Conservation (phyloP, 1,140 invertebrate genomes). For the Phymorhynchus buccinoides region DNA sequence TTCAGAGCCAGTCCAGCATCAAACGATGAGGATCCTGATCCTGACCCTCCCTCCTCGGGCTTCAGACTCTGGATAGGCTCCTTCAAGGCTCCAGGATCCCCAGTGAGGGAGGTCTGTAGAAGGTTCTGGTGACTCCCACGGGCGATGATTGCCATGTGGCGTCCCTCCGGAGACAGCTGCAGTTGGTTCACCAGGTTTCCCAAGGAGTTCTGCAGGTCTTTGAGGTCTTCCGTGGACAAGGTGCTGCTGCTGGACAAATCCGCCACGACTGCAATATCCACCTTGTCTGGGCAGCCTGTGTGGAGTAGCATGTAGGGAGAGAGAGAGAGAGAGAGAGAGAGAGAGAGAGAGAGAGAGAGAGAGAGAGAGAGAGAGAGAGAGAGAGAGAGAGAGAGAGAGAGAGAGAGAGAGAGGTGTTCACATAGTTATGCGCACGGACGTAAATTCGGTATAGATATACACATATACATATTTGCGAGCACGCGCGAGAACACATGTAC, state of each 20-base stretch:
- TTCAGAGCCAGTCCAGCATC: background rate
- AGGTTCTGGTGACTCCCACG: background rate
- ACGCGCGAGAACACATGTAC: too few relatives aligned
- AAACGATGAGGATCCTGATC: background rate
- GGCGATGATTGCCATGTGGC: background rate
- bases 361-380: too few relatives aligned
- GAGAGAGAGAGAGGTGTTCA: too few relatives aligned
- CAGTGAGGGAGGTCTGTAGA: background rate
- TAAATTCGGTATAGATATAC: too few relatives aligned
- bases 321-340: too few relatives aligned
- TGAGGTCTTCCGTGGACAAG: background rate
- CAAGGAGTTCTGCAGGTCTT: background rate
- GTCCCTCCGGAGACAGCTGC: background rate
- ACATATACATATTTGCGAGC: too few relatives aligned
- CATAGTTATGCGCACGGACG: too few relatives aligned
- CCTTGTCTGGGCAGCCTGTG: background rate
- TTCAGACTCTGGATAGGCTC: background rate
- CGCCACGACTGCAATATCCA: slow-evolving; percentile 4
- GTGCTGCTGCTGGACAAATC: background rate
- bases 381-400: too few relatives aligned
- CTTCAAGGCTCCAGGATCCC: background rate
- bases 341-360: too few relatives aligned
- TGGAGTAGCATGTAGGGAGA: too few relatives aligned
- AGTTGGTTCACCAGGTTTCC: background rate
- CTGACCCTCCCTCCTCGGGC: background rate